phyloP scores from a whole-genome alignment of 2,888 invertebrate species.

The Eupithecia pulchellata region DNA sequence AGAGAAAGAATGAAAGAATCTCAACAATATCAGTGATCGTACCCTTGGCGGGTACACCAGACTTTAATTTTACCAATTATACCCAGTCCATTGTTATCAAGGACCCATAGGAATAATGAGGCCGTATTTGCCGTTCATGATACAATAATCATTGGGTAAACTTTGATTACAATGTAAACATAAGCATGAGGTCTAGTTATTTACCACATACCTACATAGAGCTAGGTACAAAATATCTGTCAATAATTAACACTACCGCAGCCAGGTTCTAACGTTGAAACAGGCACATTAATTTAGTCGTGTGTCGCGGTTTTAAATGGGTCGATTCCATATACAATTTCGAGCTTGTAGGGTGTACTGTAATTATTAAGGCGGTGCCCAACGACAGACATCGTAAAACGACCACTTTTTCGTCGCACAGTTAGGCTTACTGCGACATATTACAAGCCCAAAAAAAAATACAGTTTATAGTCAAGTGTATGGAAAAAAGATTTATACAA shows the following conservation, averaged over 20 bases:
- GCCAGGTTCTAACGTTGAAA: conserved; percentile 50
- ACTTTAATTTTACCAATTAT: conserved; percentile 43
- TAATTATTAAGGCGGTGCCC: no score
- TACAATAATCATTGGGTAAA: conserved; percentile 50
- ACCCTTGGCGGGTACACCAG: conserved; percentile 27
- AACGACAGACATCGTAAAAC: no score
- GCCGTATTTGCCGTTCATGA: conserved; percentile 47
- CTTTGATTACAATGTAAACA: conserved; percentile 39
- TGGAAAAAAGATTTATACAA: no score
- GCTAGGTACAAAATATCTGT: conserved; percentile 40
- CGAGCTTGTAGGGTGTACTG: no score
- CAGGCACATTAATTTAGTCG: conserved; percentile 47
- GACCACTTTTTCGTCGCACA: no score
- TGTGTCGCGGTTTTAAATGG: neutral
- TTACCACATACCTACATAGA: conserved; percentile 36
- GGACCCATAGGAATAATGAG: conserved; percentile 46
- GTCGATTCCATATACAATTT: neutral
- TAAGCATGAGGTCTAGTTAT: neutral
- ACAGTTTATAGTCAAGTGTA: no score
- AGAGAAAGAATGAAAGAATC: conserved; percentile 25
- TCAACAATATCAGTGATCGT: conserved; percentile 20
- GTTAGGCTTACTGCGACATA: no score
- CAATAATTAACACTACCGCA: conserved; percentile 59
- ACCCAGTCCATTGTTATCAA: conserved; percentile 43
- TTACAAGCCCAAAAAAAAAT: no score